Evolutionary conservation across 1,140 invertebrate species (phyloP).

Genomic region (Drosophila paulistorum): DNA sequence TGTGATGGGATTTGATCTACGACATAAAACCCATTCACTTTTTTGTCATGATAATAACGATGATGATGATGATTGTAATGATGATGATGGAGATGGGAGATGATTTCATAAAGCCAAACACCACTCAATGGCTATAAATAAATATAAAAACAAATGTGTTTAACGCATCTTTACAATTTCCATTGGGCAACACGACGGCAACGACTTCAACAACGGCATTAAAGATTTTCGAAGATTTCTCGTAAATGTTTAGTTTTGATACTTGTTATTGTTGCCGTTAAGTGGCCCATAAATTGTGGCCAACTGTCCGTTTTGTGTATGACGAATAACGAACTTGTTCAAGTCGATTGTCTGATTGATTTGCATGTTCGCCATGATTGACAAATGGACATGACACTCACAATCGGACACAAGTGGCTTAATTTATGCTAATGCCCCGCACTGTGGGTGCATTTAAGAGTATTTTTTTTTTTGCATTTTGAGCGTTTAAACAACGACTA

Average conservation of each 20-base stretch:
- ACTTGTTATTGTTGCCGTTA: conserved; percentile 42
- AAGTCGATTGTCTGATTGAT: conserved; percentile 60
- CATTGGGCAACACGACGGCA: conserved; percentile 45
- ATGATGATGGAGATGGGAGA: conserved; percentile 30
- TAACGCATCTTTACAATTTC: conserved; percentile 63
- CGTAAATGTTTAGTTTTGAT: conserved; percentile 26
- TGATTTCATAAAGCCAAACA: conserved; percentile 51
- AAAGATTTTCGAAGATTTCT: conserved; percentile 26
- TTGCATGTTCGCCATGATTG: conserved; percentile 56
- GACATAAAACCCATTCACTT: conserved; percentile 78
- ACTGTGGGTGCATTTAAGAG: conserved; percentile 33
- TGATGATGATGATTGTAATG: neutral
- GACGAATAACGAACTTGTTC: conserved; percentile 55
- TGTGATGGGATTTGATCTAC: conserved; percentile 52
- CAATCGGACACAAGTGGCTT: conserved; percentile 67
- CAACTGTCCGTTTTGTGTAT: conserved; percentile 59
- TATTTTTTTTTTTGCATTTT: conserved; percentile 33
- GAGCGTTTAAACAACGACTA: conserved; percentile 29
- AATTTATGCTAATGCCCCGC: conserved; percentile 72
- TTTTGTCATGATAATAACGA: conserved; percentile 43
- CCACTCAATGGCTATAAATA: conserved; percentile 61
- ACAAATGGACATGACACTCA: conserved; percentile 51
- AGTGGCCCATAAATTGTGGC: conserved; percentile 69
- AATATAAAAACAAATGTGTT: conserved; percentile 62
- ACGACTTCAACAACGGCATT: too few relatives aligned